Evolutionary conservation across 2,888 invertebrate genomes (phyloP).

Genomic region (Acanthoscelides obtectus): DNA sequence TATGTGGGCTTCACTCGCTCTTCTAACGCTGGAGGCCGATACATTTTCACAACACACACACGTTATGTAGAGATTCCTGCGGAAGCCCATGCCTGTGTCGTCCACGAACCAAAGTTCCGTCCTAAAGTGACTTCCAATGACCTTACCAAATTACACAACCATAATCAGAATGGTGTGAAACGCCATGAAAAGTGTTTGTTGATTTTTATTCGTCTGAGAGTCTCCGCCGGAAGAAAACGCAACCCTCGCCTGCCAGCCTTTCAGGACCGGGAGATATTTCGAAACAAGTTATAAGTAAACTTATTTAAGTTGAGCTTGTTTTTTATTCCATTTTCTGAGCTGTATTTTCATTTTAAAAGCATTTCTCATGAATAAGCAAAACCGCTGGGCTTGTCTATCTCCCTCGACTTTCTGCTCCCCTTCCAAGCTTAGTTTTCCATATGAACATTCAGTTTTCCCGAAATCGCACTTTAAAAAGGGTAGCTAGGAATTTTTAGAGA

Average conservation of each 20-base stretch:
- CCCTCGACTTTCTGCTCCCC: conserved; percentile 18
- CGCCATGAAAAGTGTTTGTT: background rate
- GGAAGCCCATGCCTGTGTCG: no score
- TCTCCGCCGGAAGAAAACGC: background rate
- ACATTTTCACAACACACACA: no score
- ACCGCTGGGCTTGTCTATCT: conserved; percentile 32
- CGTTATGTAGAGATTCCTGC: no score
- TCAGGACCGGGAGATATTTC: conserved; percentile 27
- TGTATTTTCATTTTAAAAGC: conserved; percentile 45
- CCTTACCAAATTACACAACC: no score
- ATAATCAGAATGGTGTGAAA: no score
- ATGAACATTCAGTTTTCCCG: conserved; percentile 39
- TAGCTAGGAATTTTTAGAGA: background rate
- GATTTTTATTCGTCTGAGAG: background rate
- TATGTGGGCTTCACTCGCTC: no score
- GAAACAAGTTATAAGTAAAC: conserved; percentile 44
- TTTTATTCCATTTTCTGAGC: conserved; percentile 42
- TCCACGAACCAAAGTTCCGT: no score
- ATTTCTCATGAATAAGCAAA: conserved; percentile 47
- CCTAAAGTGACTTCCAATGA: no score
- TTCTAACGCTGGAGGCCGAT: no score
- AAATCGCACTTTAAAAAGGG: conserved; percentile 36
- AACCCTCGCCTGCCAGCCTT: background rate
- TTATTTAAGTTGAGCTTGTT: conserved; percentile 43
- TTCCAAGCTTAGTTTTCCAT: conserved; percentile 27